Base-by-base conservation (phyloP, 1,140 invertebrate species). In the Lineus longissimus region DNA sequence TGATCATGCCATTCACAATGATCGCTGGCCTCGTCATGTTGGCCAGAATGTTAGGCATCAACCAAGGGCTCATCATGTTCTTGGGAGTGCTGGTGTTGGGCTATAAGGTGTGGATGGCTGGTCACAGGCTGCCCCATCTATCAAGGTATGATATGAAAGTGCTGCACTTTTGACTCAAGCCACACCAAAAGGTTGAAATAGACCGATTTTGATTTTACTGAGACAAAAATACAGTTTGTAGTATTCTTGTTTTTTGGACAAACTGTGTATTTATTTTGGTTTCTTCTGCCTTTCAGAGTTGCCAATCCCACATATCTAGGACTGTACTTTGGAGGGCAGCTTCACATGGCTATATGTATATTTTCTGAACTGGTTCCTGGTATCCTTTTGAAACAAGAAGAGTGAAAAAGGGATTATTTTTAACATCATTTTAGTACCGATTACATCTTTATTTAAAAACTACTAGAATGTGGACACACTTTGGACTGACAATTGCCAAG, bases 221-320 rank as follows among this genome's bases (percentile, higher is more conserved):
- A n/a, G n/a, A n/a, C n/a, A n/a, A n/a, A n/a, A n/a, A n/a, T n/a
- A n/a, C n/a, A n/a, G n/a, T n/a, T n/a, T n/a, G n/a, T n/a, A n/a
- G n/a, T n/a, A n/a, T n/a, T n/a, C n/a, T n/a, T n/a, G n/a, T n/a
- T n/a, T n/a, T n/a, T n/a, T n/a, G n/a, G n/a, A n/a, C n/a, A n/a
- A n/a, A n/a, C n/a, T n/a, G n/a, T n/a, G n/a, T n/a, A n/a, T n/a
- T n/a, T n/a, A n/a, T 15, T 15, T 15, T 51, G n/a, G 25, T 51
- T n/a, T 19, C n/a, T 23, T 51, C n/a, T 23, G n/a, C n/a, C n/a
- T 51, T 51, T n/a, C 65, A 79, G 76, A 56, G 76, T 75, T 75
- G 71, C 73, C 9, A 74, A 77, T 62, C 77, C 77, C 19, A 27
- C 76, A 0, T 75, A 61, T 70, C 71, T 74, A 7, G 76, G 77